phyloP scores from a whole-genome alignment of 1,140 invertebrate genomes.

The Magallana ariakensis region DNA sequence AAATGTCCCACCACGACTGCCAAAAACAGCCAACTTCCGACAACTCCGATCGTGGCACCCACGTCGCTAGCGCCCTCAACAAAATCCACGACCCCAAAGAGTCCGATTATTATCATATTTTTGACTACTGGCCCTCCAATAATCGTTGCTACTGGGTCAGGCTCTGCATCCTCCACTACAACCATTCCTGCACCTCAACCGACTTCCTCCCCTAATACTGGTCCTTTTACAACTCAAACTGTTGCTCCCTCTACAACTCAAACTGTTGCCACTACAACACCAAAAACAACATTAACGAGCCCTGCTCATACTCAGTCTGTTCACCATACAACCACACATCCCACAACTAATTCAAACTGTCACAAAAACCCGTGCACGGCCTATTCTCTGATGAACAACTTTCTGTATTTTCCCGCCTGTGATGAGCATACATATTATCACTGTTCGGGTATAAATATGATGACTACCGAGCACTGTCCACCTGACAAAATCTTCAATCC shows the following conservation, averaged over 20 bases:
- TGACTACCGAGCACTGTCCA: conserved; percentile 10
- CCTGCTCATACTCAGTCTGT: not conserved
- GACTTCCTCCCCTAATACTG: not conserved
- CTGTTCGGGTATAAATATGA: not conserved
- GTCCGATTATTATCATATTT: not conserved
- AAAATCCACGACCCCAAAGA: not conserved
- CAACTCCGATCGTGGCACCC: not conserved
- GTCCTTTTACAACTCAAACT: not conserved
- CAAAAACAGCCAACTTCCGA: not conserved
- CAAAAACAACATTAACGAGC: not conserved
- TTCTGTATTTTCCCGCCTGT: conserved; percentile 26
- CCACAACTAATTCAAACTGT: not conserved
- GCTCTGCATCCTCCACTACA: not conserved
- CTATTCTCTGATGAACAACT: not conserved
- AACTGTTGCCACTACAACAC: not conserved
- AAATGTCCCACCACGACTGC: not conserved
- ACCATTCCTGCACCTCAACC: not conserved
- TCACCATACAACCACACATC: not conserved
- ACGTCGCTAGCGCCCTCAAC: not conserved
- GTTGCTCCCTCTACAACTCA: not conserved
- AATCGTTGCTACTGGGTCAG: not conserved
- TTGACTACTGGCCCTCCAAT: not conserved
- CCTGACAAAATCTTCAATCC: conserved; percentile 40
- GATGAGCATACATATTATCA: conserved; percentile 32
- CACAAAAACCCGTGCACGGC: conserved; percentile 40